Base-by-base conservation (phyloP, 1,140 invertebrate species). In the Listronotus bonariensis region DNA sequence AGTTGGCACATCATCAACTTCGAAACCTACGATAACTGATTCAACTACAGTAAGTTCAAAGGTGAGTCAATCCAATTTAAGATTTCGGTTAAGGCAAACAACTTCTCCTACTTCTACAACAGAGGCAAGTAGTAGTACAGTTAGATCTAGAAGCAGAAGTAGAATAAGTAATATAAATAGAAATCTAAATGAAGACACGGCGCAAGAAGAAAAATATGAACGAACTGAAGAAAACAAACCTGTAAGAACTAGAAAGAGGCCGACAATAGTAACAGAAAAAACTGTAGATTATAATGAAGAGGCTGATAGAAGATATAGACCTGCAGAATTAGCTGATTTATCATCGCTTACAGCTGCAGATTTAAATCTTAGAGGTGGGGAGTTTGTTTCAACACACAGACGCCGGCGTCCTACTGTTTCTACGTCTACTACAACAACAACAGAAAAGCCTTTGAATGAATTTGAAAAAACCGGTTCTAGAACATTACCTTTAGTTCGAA, bases 291-390 rank as follows among this genome's bases (percentile, higher is more conserved):
- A 41, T 56, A 53, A 65, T 59, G 36, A 71, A 5, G 71, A 71
- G 45, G 14, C 56, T 9, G 55, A 67, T 31, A 65, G 72, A 41
- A 70, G 52, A n/a, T 74, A 67, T 42, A 62, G 72, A 57, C 72
- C 72, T 14, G 65, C 62, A n/a, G 72, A 72, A 57, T 69, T 77
- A 36, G 67, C 73, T 8, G 79, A 80, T 67, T 68, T 80, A 42
- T 80, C 78, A 10, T 80, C 79, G 5, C 64, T 80, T 26, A 80
- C 77, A 2, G 74, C 78, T 12, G 72, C 69, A 0, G 79, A 79
- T 72, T 69, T 73, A 17, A 65, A 62, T 53, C 51, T 65, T 9
- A 26, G 48, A 56, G 48, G 42, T 14, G 45, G 48, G 6, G 55
- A 57, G 15, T 43, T 66, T 18, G 48, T 42, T 6, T 52, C 51